Conservation (phyloP, 1,140 invertebrate species). For the Gryon sp. region DNA sequence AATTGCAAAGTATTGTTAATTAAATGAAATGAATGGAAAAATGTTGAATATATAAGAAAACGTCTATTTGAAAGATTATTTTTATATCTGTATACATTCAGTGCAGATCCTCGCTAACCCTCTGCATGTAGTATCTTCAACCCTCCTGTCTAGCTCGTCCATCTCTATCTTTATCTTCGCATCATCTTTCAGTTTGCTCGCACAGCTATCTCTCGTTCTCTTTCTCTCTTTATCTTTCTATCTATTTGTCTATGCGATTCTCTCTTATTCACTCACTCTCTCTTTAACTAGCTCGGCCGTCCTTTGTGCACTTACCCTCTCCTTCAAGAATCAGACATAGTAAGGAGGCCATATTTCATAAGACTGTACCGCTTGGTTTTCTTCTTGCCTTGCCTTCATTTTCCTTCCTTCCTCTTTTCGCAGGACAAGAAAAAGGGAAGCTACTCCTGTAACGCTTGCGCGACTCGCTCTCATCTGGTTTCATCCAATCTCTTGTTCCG, state of each 20-base stretch:
- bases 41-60: conserved; percentile 33
- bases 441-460: conserved; percentile 76
- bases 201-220: conserved; percentile 26
- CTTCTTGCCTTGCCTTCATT: conserved; percentile 69
- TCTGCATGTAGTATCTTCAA: conserved; percentile 54
- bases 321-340: conserved; percentile 67
- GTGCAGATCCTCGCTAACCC: conserved; percentile 46
- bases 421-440: conserved; percentile 57
- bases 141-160: conserved; percentile 56
- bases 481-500: conserved; percentile 72
- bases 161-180: conserved; percentile 56
- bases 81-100: conserved; percentile 47
- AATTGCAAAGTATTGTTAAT: conserved; percentile 12
- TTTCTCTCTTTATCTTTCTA: conserved; percentile 22
- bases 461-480: conserved; percentile 76
- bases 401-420: conserved; percentile 66
- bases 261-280: no score
- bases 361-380: conserved; percentile 71
- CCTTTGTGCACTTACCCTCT: conserved; percentile 37
- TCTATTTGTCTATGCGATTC: conserved; percentile 41
- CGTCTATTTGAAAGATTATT: conserved; percentile 45
- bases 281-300: not conserved
- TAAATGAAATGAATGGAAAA: conserved; percentile 41
- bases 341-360: conserved; percentile 79
- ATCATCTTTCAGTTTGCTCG: conserved; percentile 54